These are phyloP conservation scores for Melanargia galathea DNA, from an alignment of 2,888 invertebrate species.

Conservation along the genomic window DNA sequence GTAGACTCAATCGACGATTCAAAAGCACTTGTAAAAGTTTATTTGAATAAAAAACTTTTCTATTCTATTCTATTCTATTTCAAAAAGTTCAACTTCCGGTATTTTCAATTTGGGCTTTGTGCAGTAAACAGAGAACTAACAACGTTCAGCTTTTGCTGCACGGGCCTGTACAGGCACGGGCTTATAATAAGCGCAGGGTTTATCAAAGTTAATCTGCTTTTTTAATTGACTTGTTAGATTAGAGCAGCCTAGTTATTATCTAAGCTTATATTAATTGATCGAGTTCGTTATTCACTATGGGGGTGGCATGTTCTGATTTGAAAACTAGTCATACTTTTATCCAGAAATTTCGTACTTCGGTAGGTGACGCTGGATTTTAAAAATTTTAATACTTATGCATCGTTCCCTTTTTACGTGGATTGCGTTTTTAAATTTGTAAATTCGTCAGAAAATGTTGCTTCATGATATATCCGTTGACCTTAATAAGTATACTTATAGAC, in stretches of 20 bases:
- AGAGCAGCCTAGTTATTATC: neutral
- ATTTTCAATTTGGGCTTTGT: slow-evolving; percentile 4
- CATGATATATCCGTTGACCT: too few relatives aligned
- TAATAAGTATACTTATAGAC: too few relatives aligned
- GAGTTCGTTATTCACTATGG: neutral
- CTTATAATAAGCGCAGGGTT: neutral
- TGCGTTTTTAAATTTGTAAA: too few relatives aligned
- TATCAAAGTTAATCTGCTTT: neutral
- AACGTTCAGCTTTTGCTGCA: neutral
- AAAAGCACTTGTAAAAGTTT: too few relatives aligned
- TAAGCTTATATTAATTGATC: neutral
- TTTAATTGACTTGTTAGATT: slow-evolving; percentile 8
- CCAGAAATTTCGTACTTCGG: neutral
- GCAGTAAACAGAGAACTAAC: slow-evolving; percentile 1
- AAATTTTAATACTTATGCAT: neutral
- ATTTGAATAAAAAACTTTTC: too few relatives aligned
- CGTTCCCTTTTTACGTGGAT: neutral
- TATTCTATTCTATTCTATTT: too few relatives aligned
- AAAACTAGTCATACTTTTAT: neutral
- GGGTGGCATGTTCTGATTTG: neutral
- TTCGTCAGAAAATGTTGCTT: neutral
- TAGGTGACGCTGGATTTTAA: neutral
- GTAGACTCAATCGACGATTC: too few relatives aligned
- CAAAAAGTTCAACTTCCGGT: slow-evolving; percentile 1
- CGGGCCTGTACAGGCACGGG: too few relatives aligned